phyloP scores from a whole-genome alignment of 2,888 invertebrate species.

The Leptogaster cylindrica region DNA sequence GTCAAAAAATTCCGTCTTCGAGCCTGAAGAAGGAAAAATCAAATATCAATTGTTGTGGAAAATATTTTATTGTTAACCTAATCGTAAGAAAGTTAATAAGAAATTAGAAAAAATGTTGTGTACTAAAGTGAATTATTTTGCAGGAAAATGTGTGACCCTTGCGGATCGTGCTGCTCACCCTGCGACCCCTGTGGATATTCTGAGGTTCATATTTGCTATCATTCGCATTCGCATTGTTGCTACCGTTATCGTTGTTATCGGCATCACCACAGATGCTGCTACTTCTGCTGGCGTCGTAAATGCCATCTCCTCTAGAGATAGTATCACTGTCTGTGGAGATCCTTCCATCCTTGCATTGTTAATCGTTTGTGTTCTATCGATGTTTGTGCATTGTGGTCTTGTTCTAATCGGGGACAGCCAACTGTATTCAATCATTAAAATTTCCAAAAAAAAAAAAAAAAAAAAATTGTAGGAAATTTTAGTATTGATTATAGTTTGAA shows the following conservation, averaged over 20 bases:
- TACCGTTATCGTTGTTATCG: slow-evolving; percentile 7
- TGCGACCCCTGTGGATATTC: slow-evolving; percentile 4
- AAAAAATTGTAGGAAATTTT: background rate
- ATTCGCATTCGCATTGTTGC: slow-evolving; percentile 28
- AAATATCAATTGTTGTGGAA: background rate
- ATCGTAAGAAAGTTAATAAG: background rate
- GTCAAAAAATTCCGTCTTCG: background rate
- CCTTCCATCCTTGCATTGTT: background rate
- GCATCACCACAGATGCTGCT: slow-evolving; percentile 19
- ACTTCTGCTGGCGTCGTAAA: slow-evolving; percentile 22
- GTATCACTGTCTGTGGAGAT: background rate
- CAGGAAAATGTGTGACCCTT: slow-evolving; percentile 35
- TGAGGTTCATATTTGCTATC: slow-evolving; percentile 26
- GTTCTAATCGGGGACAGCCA: slow-evolving; percentile 33
- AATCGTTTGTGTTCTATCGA: background rate
- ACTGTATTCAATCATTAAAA: slow-evolving; percentile 21
- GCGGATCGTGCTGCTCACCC: slow-evolving; percentile 15
- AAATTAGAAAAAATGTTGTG: background rate
- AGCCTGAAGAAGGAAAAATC: background rate
- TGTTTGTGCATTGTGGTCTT: slow-evolving; percentile 11
- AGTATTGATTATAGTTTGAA: slow-evolving; percentile 23
- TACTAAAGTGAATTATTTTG: background rate
- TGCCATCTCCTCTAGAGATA: slow-evolving; percentile 17
- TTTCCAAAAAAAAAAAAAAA: background rate
- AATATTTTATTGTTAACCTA: too few relatives aligned